Conservation (phyloP, 2,113 vertebrate species). For the Neotragus moschatus region DNA sequence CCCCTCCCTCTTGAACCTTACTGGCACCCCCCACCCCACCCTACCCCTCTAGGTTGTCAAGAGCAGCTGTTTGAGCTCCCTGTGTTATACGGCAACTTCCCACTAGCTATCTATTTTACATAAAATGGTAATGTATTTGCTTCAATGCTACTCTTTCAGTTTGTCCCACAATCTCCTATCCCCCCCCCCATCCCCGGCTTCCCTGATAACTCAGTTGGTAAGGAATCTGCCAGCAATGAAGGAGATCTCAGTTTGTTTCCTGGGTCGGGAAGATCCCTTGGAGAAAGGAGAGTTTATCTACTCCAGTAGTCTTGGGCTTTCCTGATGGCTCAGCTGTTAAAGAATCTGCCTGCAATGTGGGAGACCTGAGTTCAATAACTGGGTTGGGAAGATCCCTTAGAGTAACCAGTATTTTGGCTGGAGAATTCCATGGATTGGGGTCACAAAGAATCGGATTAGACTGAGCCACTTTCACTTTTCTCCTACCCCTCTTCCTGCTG, state of each 20-base stretch:
- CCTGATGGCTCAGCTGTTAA: not conserved
- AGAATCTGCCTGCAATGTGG: not conserved
- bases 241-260: not conserved
- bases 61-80: not conserved
- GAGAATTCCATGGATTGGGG: not conserved
- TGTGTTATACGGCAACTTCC: not conserved
- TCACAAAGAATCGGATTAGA: not conserved
- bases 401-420: not conserved
- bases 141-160: not conserved
- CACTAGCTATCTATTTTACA: not conserved
- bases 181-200: not conserved
- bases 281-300: not conserved
- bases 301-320: not conserved
- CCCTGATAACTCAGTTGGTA: not conserved
- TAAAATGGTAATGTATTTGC: not conserved
- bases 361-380: not conserved
- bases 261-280: not conserved
- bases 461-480: not conserved
- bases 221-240: not conserved
- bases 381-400: not conserved
- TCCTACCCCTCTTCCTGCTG: not conserved
- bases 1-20: not conserved
- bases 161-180: not conserved
- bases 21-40: fast-evolving
- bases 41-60: not conserved